Percentiles rank a stretch among this genome's conserved stretches.
phyloP scores from a whole-genome alignment of 2,888 invertebrate genomes.

The Melieria omissa region DNA sequence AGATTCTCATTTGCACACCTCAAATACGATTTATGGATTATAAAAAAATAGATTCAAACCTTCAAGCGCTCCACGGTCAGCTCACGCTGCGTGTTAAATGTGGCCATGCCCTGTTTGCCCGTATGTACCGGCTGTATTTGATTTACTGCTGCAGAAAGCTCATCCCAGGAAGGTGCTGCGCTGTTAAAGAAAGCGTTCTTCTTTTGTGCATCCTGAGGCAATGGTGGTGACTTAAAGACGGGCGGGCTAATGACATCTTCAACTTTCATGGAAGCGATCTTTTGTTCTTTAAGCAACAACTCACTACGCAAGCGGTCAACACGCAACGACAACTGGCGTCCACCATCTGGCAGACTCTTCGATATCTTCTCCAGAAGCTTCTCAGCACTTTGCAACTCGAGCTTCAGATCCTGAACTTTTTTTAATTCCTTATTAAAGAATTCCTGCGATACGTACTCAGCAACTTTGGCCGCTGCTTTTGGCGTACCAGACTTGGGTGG shows the following conservation, averaged over 20 bases:
- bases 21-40: background rate
- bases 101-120: slow-evolving; percentile 72
- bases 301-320: slow-evolving; percentile 67
- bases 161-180: slow-evolving; percentile 56
- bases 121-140: slow-evolving; percentile 60
- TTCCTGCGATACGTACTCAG: slow-evolving; percentile 50
- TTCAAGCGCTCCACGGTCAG: slow-evolving; percentile 79
- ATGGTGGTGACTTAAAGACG: slow-evolving; percentile 20
- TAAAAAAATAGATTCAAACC: slow-evolving; percentile 43
- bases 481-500: background rate
- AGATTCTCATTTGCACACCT: too few relatives aligned
- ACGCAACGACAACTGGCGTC: slow-evolving; percentile 70
- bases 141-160: slow-evolving; percentile 60
- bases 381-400: slow-evolving; percentile 65
- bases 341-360: slow-evolving; percentile 73
- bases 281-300: slow-evolving; percentile 67
- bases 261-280: slow-evolving; percentile 69
- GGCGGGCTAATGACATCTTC: slow-evolving; percentile 42
- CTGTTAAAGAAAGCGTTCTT: slow-evolving; percentile 37
- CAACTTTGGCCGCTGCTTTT: background rate
- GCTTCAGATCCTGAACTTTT: slow-evolving; percentile 67
- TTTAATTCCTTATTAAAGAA: slow-evolving; percentile 67
- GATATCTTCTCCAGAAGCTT: slow-evolving; percentile 55
- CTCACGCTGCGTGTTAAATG: slow-evolving; percentile 75
- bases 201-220: slow-evolving; percentile 21